Conservation (phyloP, 2,888 invertebrate genomes). For the Megamerina dolium region DNA sequence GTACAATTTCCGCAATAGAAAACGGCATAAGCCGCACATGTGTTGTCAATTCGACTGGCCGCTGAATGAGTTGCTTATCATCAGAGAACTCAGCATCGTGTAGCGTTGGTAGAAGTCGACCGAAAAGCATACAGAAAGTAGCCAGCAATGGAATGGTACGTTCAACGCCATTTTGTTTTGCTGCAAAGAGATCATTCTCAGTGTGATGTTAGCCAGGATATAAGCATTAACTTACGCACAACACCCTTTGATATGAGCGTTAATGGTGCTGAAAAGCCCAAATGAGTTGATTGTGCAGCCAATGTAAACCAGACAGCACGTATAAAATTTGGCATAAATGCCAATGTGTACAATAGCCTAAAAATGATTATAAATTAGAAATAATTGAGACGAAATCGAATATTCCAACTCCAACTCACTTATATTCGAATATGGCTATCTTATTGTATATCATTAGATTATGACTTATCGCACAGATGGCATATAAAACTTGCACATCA, state of each 20-base stretch:
- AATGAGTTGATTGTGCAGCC: constrained; percentile 43
- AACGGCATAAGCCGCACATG: constrained; percentile 55
- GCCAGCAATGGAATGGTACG: constrained; percentile 71
- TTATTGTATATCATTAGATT: constrained; percentile 75
- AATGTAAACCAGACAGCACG: constrained; percentile 65
- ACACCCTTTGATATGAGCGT: constrained; percentile 48
- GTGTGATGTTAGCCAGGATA: too few relatives aligned
- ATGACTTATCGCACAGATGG: constrained; percentile 74
- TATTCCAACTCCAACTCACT: constrained; percentile 52
- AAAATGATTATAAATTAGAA: not conserved
- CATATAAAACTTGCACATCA: constrained; percentile 56
- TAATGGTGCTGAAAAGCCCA: constrained; percentile 47
- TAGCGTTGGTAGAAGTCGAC: constrained; percentile 71
- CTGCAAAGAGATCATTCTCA: constrained; percentile 24
- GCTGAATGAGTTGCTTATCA: constrained; percentile 38
- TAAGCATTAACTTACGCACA: constrained; percentile 41
- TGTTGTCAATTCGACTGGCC: constrained; percentile 19
- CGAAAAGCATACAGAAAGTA: constrained; percentile 78
- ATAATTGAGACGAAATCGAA: not conserved
- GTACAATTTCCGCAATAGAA: constrained; percentile 65
- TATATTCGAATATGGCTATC: constrained; percentile 77
- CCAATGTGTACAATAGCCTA: constrained; percentile 70
- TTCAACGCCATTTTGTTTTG: constrained; percentile 55
- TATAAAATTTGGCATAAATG: constrained; percentile 72
- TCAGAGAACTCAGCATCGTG: constrained; percentile 80